Conservation (phyloP, 92 coral and sea anemone genomes). For the Pocillopora meandrina region DNA sequence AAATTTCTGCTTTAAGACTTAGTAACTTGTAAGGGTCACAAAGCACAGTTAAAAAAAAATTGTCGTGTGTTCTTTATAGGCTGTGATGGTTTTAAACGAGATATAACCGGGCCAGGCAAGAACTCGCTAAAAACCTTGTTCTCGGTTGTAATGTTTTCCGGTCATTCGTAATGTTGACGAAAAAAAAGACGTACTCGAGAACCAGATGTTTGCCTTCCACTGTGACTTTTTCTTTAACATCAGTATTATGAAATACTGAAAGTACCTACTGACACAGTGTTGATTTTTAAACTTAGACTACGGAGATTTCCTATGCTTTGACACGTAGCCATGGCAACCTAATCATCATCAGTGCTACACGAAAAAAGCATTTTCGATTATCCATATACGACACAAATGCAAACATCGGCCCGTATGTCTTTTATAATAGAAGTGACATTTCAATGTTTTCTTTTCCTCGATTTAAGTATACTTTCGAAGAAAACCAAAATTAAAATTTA, state of each 20-base stretch:
- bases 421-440: constrained; percentile 23
- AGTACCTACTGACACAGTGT: constrained; percentile 26
- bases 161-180: no score
- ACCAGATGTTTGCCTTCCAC: no score
- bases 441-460: constrained; percentile 14
- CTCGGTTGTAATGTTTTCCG: no score
- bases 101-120: no score
- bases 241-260: neutral
- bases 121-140: no score
- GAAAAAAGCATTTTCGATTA: constrained; percentile 26
- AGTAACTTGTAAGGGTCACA: no score
- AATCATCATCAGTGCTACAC: neutral
- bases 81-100: no score
- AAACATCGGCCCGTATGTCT: constrained; percentile 30
- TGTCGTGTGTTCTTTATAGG: no score
- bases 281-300: neutral
- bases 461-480: neutral
- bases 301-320: constrained; percentile 33
- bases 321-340: constrained; percentile 44
- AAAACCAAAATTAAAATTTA: constrained; percentile 22
- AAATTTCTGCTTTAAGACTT: no score
- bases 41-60: no score
- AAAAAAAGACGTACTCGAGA: no score
- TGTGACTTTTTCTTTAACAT: no score
- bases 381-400: constrained; percentile 37